Percentiles rank a stretch among this genome's conserved stretches.
phyloP scores from a whole-genome alignment of 1,140 invertebrate genomes.

The Grapholita molesta region DNA sequence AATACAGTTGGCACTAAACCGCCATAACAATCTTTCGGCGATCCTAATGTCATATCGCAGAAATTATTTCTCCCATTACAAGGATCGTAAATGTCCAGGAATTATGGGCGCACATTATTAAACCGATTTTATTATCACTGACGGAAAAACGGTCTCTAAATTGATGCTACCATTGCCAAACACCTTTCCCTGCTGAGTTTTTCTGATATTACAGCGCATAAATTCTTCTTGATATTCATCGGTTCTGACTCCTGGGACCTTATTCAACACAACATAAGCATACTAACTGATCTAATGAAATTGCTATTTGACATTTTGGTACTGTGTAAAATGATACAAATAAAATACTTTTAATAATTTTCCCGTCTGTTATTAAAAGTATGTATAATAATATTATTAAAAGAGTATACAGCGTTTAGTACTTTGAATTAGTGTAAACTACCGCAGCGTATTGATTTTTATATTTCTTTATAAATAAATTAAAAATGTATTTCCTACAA shows the following conservation, averaged over 20 bases:
- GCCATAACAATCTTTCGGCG: not conserved
- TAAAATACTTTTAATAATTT: too few species aligned
- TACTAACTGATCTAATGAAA: not conserved
- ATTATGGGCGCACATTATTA: conserved; percentile 2
- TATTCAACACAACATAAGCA: not conserved
- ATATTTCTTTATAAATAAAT: too few species aligned
- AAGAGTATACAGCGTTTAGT: too few species aligned
- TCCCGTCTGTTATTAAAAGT: too few species aligned
- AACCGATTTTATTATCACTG: not conserved
- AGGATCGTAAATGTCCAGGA: not conserved
- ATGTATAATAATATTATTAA: too few species aligned
- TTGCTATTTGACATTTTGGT: too few species aligned
- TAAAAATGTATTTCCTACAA: too few species aligned
- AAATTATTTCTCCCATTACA: not conserved
- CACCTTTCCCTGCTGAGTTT: not conserved
- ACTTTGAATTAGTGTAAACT: too few species aligned
- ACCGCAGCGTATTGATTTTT: too few species aligned
- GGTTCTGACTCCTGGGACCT: too few species aligned
- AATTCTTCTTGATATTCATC: not conserved
- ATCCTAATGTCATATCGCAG: not conserved
- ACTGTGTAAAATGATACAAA: too few species aligned
- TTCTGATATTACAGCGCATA: not conserved
- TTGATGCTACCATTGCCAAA: not conserved
- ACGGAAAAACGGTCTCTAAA: not conserved
- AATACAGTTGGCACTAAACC: too few species aligned